Evolutionary conservation across 1,140 invertebrate genomes (phyloP).

Genomic region (Portunus trituberculatus): DNA sequence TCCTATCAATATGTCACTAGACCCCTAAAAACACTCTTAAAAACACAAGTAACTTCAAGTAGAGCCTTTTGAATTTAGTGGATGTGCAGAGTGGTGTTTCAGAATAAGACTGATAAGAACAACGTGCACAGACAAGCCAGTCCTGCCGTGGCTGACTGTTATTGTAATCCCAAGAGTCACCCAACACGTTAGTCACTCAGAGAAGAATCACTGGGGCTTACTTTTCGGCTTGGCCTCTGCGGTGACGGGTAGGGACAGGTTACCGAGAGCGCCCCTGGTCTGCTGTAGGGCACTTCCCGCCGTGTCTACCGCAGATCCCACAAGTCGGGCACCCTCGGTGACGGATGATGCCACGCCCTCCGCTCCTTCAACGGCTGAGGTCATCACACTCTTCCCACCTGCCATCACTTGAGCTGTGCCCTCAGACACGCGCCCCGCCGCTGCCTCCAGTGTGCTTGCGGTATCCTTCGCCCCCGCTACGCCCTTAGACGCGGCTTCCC

Average conservation of each 20-base stretch:
- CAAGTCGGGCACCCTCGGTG: not conserved
- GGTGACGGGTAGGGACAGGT: not conserved
- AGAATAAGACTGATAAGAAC: too few species aligned
- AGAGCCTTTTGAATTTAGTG: too few species aligned
- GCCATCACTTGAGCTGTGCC: not conserved
- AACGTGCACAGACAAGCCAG: too few species aligned
- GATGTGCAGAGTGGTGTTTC: too few species aligned
- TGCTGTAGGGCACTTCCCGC: not conserved
- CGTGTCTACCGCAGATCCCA: not conserved
- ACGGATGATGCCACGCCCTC: not conserved
- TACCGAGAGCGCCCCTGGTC: not conserved
- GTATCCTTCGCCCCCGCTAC: not conserved
- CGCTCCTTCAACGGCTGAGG: not conserved
- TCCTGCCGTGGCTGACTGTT: too few species aligned
- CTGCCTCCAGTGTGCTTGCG: too few species aligned
- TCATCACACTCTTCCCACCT: not conserved
- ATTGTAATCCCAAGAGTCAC: too few species aligned
- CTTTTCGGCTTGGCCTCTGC: slow-evolving; percentile 38
- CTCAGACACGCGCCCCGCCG: not conserved
- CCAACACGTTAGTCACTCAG: too few species aligned
- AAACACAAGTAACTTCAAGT: too few species aligned
- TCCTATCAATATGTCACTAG: too few species aligned
- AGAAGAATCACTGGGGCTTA: not conserved
- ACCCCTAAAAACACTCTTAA: too few species aligned
- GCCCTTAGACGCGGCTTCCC: not conserved